Conservation (phyloP, 2,888 invertebrate species). For the Cataglyphis rosenhaueri region DNA sequence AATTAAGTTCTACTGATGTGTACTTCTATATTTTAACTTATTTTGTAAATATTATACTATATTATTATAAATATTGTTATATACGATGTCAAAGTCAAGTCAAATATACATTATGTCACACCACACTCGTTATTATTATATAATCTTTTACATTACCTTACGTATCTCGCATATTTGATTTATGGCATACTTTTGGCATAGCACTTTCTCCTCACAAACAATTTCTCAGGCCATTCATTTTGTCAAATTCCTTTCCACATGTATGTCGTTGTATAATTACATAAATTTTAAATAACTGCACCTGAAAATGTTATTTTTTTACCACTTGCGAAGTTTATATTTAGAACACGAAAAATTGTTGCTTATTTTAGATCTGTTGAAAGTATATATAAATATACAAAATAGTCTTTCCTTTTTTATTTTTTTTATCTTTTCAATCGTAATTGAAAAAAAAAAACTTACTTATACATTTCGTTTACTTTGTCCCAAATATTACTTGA, state of each 20-base stretch:
- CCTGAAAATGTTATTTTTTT: neutral
- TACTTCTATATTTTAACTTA: slow-evolving; percentile 81
- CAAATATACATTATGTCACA: slow-evolving; percentile 82
- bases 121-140: slow-evolving; percentile 67
- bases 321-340: neutral
- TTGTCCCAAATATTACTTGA: neutral
- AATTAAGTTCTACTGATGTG: slow-evolving; percentile 69
- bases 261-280: neutral
- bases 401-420: neutral
- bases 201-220: neutral
- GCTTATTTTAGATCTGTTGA: neutral
- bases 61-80: slow-evolving; percentile 79
- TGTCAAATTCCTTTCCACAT: neutral
- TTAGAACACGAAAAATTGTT: neutral
- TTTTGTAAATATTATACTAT: slow-evolving; percentile 84
- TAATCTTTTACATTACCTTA: slow-evolving; percentile 22
- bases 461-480: neutral
- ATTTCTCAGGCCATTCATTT: neutral
- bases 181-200: neutral
- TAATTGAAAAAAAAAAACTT: neutral
- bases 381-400: neutral
- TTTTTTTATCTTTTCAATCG: neutral
- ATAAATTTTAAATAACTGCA: neutral
- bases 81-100: slow-evolving; percentile 80
- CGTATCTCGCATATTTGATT: neutral